These are phyloP conservation scores for Amniataba percoides DNA, from an alignment of 2,797 vertebrate genomes.

Conservation along the genomic window DNA sequence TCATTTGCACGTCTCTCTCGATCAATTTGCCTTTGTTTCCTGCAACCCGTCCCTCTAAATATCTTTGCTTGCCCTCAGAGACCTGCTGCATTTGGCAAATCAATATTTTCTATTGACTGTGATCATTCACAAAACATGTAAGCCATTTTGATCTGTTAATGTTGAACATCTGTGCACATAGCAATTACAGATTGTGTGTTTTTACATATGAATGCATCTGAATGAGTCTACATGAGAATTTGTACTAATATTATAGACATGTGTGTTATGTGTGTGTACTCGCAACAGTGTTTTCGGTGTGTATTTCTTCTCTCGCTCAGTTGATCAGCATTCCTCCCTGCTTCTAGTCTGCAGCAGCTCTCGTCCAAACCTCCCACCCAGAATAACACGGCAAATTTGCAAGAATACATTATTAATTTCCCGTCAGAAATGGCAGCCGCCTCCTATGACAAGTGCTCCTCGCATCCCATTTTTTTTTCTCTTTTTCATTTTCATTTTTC, in stretches of 20 bases:
- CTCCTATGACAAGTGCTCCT: constrained; percentile 76
- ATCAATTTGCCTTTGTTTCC: constrained; percentile 59
- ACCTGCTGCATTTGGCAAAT: constrained; percentile 48
- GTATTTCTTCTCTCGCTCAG: constrained; percentile 3
- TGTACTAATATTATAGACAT: not conserved
- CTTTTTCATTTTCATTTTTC: constrained; percentile 77
- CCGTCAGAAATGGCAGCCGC: constrained; percentile 73
- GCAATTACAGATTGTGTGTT: not conserved
- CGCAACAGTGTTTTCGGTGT: not conserved
- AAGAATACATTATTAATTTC: constrained; percentile 84
- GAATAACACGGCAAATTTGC: constrained; percentile 80
- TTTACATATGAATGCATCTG: constrained; percentile 8
- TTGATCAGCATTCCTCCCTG: constrained; percentile 63
- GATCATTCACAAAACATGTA: constrained; percentile 46
- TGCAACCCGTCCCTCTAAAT: constrained; percentile 44
- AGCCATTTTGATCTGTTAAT: constrained; percentile 30
- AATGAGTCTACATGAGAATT: not conserved
- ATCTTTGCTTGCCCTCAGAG: constrained; percentile 28
- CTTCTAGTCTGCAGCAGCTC: constrained; percentile 21
- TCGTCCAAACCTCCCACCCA: constrained; percentile 36
- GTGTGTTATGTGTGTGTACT: not conserved
- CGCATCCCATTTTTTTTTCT: constrained; percentile 51
- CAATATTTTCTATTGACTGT: constrained; percentile 49
- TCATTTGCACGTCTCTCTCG: constrained; percentile 16
- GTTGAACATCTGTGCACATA: not conserved